Evolutionary conservation across 1,140 invertebrate genomes (phyloP), one percentile per base, ranked within the genome.

Genomic region (Manduca sexta): DNA sequence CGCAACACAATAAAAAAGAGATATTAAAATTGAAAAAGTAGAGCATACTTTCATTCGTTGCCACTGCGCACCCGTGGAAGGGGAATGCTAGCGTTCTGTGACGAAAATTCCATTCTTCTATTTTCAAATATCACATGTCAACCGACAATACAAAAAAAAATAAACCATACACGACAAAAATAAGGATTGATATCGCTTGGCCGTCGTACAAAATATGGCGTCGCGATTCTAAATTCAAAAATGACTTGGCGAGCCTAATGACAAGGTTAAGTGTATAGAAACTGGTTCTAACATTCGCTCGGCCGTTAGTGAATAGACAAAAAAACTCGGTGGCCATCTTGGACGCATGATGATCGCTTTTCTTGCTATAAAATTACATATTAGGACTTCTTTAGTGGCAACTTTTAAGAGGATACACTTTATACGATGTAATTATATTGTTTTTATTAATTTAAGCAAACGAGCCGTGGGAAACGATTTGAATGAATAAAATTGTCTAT

Each of bases 241-340:
- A 72, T 73, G 59, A 75, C 60, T 70, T 69, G 62, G 50, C 64
- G 58, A 49, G 64, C 64, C 69, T 76, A 80, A 80, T 80, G 76
- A 80, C 74, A 74, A 78, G 74, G 76, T 80, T 80, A 75, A 69
- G 64, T 67, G 60, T 64, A 69, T 74, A 62, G 69, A 70, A 75
- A 80, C 76, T 62, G 69, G 74, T 73, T 77, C 69, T 70, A 68
- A 67, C 61, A 62, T 64, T 65, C 64, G 63, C 53, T 56, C 49
- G 43, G 69, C 74, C 64, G 71, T 69, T 75, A 71, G 57, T 50
- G 60, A 46, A 69, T 68, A 71, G 64, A 74, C 71, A 71, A 77
- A 77, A 77, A 77, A 69, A 50, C 10, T 16, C 45, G 49, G 49
- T 60, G 41, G 69, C 71, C 71, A 77, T 74, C 60, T 73, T 74